Conservation (phyloP, 2,113 vertebrate species). For the Neolamprologus devosi region DNA sequence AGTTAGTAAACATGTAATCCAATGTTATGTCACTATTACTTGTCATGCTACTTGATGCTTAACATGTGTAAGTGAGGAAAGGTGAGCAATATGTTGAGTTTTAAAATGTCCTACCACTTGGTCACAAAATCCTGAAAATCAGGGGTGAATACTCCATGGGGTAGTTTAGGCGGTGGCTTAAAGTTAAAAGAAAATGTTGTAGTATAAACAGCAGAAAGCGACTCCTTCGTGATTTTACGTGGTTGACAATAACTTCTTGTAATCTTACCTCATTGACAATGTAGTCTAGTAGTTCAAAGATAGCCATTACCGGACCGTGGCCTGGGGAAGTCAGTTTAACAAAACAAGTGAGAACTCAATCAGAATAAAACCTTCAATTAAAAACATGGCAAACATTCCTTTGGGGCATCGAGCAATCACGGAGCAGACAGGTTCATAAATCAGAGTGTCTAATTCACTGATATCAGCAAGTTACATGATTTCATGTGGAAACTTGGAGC, state of each 20-base stretch:
- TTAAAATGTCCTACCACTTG: conserved; percentile 76
- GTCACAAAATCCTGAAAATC: conserved; percentile 95
- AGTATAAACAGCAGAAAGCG: not conserved
- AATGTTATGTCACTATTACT: not conserved
- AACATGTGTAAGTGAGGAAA: not conserved
- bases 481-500: not conserved
- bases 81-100: not conserved
- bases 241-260: not conserved
- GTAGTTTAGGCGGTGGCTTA: conserved; percentile 94
- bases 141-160: conserved; percentile 79
- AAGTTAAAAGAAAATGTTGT: not conserved
- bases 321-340: not conserved
- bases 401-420: not conserved
- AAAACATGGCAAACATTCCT: not conserved
- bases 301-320: conserved; percentile 92
- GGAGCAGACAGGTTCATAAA: not conserved
- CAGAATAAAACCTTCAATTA: not conserved
- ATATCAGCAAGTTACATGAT: not conserved
- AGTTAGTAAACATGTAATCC: not conserved
- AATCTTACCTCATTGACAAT: conserved; percentile 92
- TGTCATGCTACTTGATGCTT: not conserved
- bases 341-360: not conserved
- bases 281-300: conserved; percentile 97
- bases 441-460: not conserved
- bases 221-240: not conserved